Conservation (phyloP, 2,888 invertebrate species). For the Sphaeridia pumilis region DNA sequence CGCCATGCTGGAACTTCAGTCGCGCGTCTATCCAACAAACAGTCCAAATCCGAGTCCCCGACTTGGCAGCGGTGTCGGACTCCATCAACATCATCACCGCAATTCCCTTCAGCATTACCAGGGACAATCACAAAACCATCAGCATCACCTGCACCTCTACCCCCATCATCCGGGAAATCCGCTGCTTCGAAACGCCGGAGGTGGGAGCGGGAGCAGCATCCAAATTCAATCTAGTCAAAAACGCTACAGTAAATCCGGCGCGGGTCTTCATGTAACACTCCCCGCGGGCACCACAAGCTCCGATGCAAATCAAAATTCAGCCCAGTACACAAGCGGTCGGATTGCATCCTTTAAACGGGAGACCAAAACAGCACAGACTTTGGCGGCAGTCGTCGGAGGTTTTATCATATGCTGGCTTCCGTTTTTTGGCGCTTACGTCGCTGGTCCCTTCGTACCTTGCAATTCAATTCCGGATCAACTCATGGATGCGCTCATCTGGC, state of each 20-base stretch:
- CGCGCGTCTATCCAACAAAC: constrained; percentile 13
- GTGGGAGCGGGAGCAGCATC: constrained; percentile 10
- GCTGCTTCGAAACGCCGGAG: not conserved
- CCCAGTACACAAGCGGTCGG: constrained; percentile 31
- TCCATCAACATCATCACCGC: constrained; percentile 3
- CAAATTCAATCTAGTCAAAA: constrained; percentile 14
- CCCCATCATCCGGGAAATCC: not conserved
- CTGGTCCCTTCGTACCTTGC: constrained; percentile 62
- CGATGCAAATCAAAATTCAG: constrained; percentile 29
- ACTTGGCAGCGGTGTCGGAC: not conserved
- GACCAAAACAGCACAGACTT: constrained; percentile 75
- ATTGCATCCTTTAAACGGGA: constrained; percentile 52
- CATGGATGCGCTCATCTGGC: constrained; percentile 68
- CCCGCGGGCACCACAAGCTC: not conserved
- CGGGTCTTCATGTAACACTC: constrained; percentile 8
- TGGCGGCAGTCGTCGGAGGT: constrained; percentile 76
- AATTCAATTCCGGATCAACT: constrained; percentile 42
- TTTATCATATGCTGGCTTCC: constrained; percentile 81
- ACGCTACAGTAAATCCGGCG: constrained; percentile 11
- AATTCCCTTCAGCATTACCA: not conserved
- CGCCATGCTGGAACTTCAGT: constrained; percentile 13
- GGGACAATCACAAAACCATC: constrained; percentile 2
- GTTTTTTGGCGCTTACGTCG: constrained; percentile 69
- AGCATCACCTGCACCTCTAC: constrained; percentile 2
- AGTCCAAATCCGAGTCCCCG: not conserved